Percentiles rank a stretch among this genome's conserved stretches.
Conservation (phyloP, 2,888 invertebrate genomes). For the Invenusta paracnida region DNA sequence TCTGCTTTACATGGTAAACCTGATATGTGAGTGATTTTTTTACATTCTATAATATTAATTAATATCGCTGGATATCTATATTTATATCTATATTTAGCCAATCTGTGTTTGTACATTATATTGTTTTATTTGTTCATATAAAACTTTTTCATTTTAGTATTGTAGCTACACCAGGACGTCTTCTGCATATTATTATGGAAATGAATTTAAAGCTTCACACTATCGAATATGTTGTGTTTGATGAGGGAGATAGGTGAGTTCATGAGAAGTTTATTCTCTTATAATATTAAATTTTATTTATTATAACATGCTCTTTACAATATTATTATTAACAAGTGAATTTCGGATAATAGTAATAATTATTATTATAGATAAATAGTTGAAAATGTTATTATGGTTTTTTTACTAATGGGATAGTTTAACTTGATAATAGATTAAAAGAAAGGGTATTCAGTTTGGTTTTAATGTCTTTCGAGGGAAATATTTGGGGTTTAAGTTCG, state of each 20-base stretch:
- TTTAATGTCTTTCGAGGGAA: too few species aligned
- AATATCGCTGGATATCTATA: neutral
- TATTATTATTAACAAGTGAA: too few species aligned
- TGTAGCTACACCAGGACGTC: slow-evolving; percentile 93
- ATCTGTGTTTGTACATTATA: neutral
- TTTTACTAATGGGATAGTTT: too few species aligned
- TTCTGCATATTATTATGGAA: slow-evolving; percentile 90
- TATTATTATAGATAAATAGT: too few species aligned
- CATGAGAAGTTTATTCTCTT: too few species aligned
- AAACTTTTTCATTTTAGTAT: slow-evolving; percentile 66
- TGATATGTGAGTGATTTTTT: slow-evolving; percentile 68
- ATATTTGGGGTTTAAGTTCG: too few species aligned
- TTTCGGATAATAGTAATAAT: too few species aligned
- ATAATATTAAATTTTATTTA: too few species aligned
- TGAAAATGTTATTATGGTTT: too few species aligned
- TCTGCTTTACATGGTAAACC: slow-evolving; percentile 86
- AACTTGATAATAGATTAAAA: too few species aligned
- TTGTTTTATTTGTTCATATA: slow-evolving; percentile 1
- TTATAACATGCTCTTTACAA: too few species aligned
- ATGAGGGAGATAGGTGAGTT: slow-evolving; percentile 79
- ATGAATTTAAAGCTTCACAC: slow-evolving; percentile 85
- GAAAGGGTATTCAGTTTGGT: too few species aligned
- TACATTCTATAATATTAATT: neutral
- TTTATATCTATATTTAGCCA: neutral
- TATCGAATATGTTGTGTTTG: slow-evolving; percentile 88